Evolutionary conservation across 2,888 invertebrate species (phyloP), one percentile per base, ranked within the genome.

Genomic region (Phorcus lineatus): DNA sequence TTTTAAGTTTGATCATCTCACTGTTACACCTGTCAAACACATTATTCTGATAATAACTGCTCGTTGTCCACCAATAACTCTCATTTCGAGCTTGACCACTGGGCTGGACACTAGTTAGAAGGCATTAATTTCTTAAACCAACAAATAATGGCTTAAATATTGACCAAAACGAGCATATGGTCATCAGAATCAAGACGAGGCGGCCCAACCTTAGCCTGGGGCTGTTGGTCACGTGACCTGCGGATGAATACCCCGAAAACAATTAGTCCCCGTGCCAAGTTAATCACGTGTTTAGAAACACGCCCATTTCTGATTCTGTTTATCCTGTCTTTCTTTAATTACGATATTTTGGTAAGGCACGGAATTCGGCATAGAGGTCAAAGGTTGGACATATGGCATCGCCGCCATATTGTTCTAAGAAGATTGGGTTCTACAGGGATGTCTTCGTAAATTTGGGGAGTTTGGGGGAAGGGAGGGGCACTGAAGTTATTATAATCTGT

Each of bases 281-380:
- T 70, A 70, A 70, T 70, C 36, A 70, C n/a, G 40, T 31, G 16
- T 70, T 19, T 70, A 19, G 70, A 31, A 6, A 28, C 40, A 70
- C 70, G 70, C 70, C 70, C 70, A 36, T 40, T 40, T 40, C 28
- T 16, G 16, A 17, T 16, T 28, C 40, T 70, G 70, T 70, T 70
- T 70, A 40, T 70, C 31, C 40, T 31, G 70, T 36, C 70, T 70
- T 70, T 40, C 70, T 70, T 70, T 36, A 40, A 31, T 70, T 70
- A 70, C 19, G 70, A 70, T 70, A 70, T 70, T 70, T 70, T 70
- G 70, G 70, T 70, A 70, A 70, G 70, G 70, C 31, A 40, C 70
- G 19, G 36, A 70, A 40, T 17, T 31, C 40, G 19, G 19, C 19
- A 28, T 17, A 19, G n/a, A 19, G 70, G 31, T 70, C 70, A 70